Percentiles rank a stretch among this genome's conserved stretches.
These are phyloP conservation scores for Ivindomyrus marchei DNA, from an alignment of 2,113 vertebrate genomes.

Conservation along the genomic window DNA sequence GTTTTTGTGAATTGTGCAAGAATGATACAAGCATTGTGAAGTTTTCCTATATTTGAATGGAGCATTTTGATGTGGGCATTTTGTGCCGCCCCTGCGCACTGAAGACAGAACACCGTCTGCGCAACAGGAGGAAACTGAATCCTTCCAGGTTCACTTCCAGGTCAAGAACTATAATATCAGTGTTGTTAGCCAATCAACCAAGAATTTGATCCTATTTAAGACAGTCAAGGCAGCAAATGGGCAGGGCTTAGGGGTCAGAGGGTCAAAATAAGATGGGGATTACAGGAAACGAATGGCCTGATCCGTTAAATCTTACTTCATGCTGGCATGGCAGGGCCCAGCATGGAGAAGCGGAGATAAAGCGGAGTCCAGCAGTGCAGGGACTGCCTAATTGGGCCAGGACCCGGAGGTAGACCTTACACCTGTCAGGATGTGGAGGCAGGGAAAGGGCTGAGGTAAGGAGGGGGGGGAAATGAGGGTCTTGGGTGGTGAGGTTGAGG, in stretches of 20 bases:
- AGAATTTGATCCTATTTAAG: conserved; percentile 26
- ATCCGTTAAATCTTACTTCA: conserved; percentile 14
- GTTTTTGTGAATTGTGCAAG: neutral
- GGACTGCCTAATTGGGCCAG: neutral
- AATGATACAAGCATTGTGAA: neutral
- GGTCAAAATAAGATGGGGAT: conserved; percentile 4
- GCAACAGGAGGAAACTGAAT: conserved; percentile 15
- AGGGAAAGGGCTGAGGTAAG: neutral
- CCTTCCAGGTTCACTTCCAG: conserved; percentile 27
- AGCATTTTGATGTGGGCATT: neutral
- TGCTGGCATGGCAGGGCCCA: neutral
- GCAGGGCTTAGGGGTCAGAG: neutral
- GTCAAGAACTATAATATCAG: conserved; percentile 35
- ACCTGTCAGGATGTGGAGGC: conserved; percentile 10
- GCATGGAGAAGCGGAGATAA: neutral
- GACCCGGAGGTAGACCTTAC: conserved; percentile 4
- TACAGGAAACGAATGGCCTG: conserved; percentile 16
- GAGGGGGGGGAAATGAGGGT: neutral
- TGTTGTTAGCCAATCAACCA: conserved; percentile 33
- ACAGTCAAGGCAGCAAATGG: neutral
- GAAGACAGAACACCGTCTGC: conserved; percentile 27
- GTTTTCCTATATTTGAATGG: neutral
- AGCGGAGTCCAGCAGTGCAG: neutral
- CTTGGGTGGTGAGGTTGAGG: neutral
- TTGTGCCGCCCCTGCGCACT: neutral